Evolutionary conservation across 2,113 vertebrate species (phyloP).

Genomic region (Piliocolobus tephrosceles): DNA sequence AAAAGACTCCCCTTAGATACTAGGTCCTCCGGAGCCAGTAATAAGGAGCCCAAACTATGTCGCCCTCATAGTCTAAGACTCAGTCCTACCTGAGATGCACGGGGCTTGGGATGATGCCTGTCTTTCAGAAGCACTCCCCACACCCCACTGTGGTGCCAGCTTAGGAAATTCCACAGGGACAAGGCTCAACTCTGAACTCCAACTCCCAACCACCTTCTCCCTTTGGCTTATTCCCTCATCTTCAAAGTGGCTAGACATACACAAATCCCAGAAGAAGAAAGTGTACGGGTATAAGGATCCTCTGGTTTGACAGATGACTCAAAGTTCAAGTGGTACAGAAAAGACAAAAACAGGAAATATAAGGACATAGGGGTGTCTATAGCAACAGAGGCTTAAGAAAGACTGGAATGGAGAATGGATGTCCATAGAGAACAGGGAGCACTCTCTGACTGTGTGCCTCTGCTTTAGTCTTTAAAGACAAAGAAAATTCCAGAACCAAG

Average conservation of each 20-base stretch:
- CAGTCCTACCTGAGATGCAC: not conserved
- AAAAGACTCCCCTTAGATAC: not conserved
- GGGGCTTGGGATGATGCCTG: not conserved
- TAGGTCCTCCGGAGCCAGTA: not conserved
- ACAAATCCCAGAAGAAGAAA: not conserved
- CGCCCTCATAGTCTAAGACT: not conserved
- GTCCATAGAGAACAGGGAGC: not conserved
- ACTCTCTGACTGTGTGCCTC: not conserved
- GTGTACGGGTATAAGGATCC: not conserved
- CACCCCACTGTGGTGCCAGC: too few relatives aligned
- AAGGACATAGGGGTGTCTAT: not conserved
- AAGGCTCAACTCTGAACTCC: not conserved
- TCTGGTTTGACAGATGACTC: not conserved
- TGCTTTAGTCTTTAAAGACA: not conserved
- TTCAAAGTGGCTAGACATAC: not conserved
- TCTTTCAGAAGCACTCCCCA: not conserved
- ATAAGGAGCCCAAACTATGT: not conserved
- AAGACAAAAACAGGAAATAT: conserved; percentile 8
- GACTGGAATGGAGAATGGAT: not conserved
- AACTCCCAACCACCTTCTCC: not conserved
- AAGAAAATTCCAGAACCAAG: not conserved
- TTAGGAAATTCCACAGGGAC: not conserved
- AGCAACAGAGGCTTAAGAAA: not conserved
- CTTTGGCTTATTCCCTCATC: not conserved
- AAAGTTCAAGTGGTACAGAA: not conserved